Base-by-base conservation (phyloP, 2,797 vertebrate species). In the Enteromius treurensis region DNA sequence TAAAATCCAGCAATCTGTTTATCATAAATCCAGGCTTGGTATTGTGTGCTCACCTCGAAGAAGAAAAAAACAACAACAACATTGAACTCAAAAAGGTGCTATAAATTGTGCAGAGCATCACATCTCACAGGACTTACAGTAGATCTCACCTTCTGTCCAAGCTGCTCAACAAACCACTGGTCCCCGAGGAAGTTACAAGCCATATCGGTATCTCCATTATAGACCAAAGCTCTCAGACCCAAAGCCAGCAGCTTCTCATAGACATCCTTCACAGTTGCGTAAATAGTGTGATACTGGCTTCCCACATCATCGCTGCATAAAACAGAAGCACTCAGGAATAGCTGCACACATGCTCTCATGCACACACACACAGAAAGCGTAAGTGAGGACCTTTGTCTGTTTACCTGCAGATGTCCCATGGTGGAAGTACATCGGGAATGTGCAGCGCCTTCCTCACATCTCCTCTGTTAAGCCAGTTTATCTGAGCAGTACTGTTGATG, bases 171-270 rank as follows among this genome's bases (percentile, higher is more conserved):
- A 87, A 96, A 96, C 95, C 94, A 96, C 86, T 93, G 90, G 88
- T 94, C 92, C 68, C 95, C 95, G 82, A 96, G 89, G 89, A 95
- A 95, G 91, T 96, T 96, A 88, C 95, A 96, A 86, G 93, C 93
- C 95, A 96, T 95, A 88, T 96, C 95, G 0, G 94, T 95, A 90
- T 96, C 95, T 79, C 95, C 95, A 5, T 95, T 95, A 89, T 95
- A 96, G 86, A 96, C 93, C 5, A 96, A 92, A 0, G 88, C 91
- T 55, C 91, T 88, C 26, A 95, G 83, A 32, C 91, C 92, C 86
- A 91, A 74, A 62, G 91, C 88, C 60, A 95, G 90, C 83, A 95
- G 88, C 91, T 95, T 94, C 84, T 91, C 76, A 75, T 95, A 95
- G 2, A 92, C 88, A 0, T 89, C 90, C 86, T 90, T 93, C 89